Evolutionary conservation across 2,797 vertebrate genomes (phyloP).

Genomic region (Delichon dasypus): DNA sequence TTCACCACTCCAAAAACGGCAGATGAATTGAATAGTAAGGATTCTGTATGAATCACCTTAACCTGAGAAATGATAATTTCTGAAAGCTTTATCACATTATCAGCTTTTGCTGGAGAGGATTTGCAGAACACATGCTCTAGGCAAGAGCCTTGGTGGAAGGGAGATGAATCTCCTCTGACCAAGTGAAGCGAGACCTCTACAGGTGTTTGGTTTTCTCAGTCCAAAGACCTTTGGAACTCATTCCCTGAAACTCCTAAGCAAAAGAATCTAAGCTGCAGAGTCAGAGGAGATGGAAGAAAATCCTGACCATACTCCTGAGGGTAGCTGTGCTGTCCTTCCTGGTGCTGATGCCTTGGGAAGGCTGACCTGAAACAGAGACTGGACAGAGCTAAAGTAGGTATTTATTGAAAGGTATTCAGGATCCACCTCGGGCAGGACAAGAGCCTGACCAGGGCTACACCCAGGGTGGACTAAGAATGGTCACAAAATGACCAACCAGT

Average conservation of each 20-base stretch:
- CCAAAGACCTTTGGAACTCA: not conserved
- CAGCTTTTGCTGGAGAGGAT: not conserved
- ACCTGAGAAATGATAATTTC: not conserved
- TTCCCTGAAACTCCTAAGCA: not conserved
- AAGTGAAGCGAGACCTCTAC: conserved; percentile 45
- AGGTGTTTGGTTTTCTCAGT: not conserved
- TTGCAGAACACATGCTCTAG: accelerated
- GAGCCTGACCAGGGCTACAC: too few species aligned
- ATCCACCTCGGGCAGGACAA: too few species aligned
- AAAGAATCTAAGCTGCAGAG: not conserved
- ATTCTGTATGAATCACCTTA: conserved; percentile 19
- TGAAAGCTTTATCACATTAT: not conserved
- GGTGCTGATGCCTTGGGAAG: too few species aligned
- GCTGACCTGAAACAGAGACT: too few species aligned
- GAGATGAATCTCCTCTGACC: not conserved
- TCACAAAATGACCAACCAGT: too few species aligned
- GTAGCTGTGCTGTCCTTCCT: not conserved
- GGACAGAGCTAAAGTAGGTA: too few species aligned
- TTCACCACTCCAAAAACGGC: not conserved
- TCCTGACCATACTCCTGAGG: not conserved
- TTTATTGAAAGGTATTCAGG: too few species aligned
- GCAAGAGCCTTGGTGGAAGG: not conserved
- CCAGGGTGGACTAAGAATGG: too few species aligned
- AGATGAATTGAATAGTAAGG: not conserved
- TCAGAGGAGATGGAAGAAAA: not conserved